Evolutionary conservation across 2,113 vertebrate genomes (phyloP), one percentile per base, ranked within the genome.

Genomic region (Dryoscopus gambensis): DNA sequence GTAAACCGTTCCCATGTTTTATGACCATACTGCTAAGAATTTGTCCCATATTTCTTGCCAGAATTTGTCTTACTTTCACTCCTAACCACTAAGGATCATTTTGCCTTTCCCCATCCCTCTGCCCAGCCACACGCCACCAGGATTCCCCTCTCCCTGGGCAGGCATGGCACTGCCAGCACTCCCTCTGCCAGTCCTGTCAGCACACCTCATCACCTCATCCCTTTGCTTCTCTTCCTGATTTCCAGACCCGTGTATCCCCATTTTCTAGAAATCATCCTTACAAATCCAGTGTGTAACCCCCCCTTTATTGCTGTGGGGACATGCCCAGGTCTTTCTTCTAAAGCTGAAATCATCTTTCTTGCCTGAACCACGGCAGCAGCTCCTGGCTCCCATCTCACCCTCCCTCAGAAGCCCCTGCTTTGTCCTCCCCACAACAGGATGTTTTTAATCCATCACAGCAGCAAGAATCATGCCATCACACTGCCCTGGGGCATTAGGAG

Each of bases 261-360:
- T 53, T 49, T 44, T 65, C 55, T 57, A 68, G 55, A 84, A 87
- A 33, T 25, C 7, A 7, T 37, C 50, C 24, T 42, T 18, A 40
- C 8, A 24, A 7, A 6, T 37, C 6, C 18, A 14, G n/a, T 1
- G 1, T 12, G 5, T 10, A 30, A 82, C 24, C 3, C 52, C 17
- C 8, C 1, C 33, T 22, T 2, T 13, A 13, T 3, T 0, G 0
- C 57, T 27, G 21, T 10, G 30, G 39, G 42, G 42, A 74, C 6
- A 3, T 1, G 6, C 46, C 25, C 17, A 90, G 31, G 10, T 16
- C 46, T 33, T 27, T 37, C 71, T 44, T 46, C 35, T 28, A 7
- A 25, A 44, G 44, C 22, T n/a, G 49, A 24, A 69, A 44, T 16
- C 0, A 0, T 10, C 69, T 31, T 40, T 28, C 50, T 7, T n/a